Evolutionary conservation across 2,888 invertebrate genomes (phyloP).

Genomic region (Limnephilus auricula): DNA sequence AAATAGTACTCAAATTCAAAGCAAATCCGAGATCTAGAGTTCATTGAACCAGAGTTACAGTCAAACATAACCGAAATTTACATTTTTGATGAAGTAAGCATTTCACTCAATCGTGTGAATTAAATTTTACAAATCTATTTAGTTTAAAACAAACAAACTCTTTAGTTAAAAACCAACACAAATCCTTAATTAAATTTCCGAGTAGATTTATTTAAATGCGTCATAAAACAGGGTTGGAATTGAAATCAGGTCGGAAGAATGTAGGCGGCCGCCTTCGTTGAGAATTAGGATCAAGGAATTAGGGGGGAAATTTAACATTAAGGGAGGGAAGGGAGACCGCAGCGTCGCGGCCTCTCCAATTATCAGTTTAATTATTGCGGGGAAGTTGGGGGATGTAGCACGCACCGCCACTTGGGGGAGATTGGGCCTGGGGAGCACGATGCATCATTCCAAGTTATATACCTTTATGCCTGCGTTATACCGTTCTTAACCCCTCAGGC

Average conservation of each 20-base stretch:
- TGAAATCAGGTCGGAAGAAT: background rate
- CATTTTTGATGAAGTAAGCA: background rate
- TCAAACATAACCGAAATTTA: no score
- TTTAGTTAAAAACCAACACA: background rate
- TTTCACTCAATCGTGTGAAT: background rate
- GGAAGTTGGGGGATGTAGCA: background rate
- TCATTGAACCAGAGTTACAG: no score
- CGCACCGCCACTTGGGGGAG: slow-evolving; percentile 29
- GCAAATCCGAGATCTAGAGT: no score
- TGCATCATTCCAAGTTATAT: background rate
- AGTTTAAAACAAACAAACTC: background rate
- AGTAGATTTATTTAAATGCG: background rate
- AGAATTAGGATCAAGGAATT: no score
- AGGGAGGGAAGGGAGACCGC: background rate
- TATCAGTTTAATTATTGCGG: slow-evolving; percentile 41
- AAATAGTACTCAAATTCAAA: no score
- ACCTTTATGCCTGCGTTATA: no score
- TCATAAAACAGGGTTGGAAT: background rate
- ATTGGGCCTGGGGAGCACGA: background rate
- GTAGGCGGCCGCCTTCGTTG: background rate
- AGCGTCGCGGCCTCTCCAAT: slow-evolving; percentile 31
- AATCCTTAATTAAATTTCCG: background rate
- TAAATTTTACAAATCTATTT: background rate
- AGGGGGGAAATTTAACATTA: no score
- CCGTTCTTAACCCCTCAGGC: no score